Percentiles rank a stretch among this genome's conserved stretches.
These are phyloP conservation scores for Magallana angulata DNA, from an alignment of 1,140 invertebrate genomes.

Conservation along the genomic window DNA sequence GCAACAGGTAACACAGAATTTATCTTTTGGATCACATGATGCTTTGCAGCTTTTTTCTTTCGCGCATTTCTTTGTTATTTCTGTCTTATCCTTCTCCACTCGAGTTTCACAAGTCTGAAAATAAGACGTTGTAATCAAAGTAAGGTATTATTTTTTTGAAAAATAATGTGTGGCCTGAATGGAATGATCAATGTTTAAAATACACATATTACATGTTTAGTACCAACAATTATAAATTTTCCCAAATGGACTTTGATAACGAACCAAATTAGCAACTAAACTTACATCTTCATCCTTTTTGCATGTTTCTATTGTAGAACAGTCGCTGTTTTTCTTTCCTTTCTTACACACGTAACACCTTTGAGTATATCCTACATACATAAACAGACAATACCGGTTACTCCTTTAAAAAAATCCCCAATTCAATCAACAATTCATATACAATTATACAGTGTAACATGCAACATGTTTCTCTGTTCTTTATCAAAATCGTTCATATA, in stretches of 20 bases:
- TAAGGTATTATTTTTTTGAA: too few species aligned
- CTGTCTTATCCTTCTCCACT: not conserved
- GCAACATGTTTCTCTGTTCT: too few species aligned
- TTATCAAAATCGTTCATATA: too few species aligned
- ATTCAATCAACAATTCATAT: too few species aligned
- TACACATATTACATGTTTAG: too few species aligned
- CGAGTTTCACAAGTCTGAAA: slow-evolving; percentile 25
- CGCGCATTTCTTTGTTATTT: slow-evolving; percentile 3
- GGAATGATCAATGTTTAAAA: too few species aligned
- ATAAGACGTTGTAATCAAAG: not conserved
- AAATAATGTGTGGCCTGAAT: too few species aligned
- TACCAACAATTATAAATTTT: too few species aligned
- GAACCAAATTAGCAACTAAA: not conserved
- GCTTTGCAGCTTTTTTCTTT: slow-evolving; percentile 12
- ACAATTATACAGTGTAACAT: too few species aligned
- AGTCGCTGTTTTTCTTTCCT: slow-evolving; percentile 11
- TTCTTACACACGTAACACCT: not conserved
- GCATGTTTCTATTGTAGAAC: slow-evolving; percentile 3
- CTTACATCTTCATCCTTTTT: slow-evolving; percentile 30
- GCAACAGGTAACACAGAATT: not conserved
- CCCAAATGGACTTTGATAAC: too few species aligned
- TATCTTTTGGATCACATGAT: not conserved
- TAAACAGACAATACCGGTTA: too few species aligned
- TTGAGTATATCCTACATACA: not conserved
- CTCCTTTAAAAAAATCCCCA: too few species aligned